Conservation (phyloP, 2,113 vertebrate species). For the Mystacornis crossleyi region DNA sequence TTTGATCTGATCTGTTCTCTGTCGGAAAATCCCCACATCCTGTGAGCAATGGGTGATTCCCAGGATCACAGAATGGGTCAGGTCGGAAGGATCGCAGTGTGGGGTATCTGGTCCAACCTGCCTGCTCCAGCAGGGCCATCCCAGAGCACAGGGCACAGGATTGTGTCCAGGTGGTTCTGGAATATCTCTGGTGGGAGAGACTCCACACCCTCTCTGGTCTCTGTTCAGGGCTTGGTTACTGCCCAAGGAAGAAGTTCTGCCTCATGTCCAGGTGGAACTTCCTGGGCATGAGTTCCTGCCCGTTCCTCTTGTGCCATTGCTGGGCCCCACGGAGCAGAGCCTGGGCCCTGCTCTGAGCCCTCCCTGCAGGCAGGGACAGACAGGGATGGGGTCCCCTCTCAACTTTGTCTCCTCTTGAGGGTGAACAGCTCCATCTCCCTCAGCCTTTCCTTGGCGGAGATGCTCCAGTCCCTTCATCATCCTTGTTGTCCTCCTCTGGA, state of each 20-base stretch:
- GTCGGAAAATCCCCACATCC: background rate
- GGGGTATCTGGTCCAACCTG: background rate
- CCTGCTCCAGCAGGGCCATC: background rate
- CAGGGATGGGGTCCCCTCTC: background rate
- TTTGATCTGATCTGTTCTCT: background rate
- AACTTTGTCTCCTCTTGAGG: background rate
- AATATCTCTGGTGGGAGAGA: background rate
- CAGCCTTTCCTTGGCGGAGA: background rate
- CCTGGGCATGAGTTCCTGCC: background rate
- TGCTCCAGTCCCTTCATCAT: background rate
- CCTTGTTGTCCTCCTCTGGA: background rate
- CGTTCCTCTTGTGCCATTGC: background rate
- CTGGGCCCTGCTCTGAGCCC: background rate
- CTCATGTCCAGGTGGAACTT: background rate
- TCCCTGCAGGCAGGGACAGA: background rate
- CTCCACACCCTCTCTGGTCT: background rate
- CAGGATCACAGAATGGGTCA: background rate
- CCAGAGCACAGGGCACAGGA: accelerated
- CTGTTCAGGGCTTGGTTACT: background rate
- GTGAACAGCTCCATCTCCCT: background rate
- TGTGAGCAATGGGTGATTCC: background rate
- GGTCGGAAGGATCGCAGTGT: background rate
- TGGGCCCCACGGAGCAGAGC: background rate
- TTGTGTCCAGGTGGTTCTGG: background rate
- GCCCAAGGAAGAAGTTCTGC: background rate